These are phyloP conservation scores for Agrotis segetum DNA, from an alignment of 2,888 invertebrate species.

Conservation along the genomic window DNA sequence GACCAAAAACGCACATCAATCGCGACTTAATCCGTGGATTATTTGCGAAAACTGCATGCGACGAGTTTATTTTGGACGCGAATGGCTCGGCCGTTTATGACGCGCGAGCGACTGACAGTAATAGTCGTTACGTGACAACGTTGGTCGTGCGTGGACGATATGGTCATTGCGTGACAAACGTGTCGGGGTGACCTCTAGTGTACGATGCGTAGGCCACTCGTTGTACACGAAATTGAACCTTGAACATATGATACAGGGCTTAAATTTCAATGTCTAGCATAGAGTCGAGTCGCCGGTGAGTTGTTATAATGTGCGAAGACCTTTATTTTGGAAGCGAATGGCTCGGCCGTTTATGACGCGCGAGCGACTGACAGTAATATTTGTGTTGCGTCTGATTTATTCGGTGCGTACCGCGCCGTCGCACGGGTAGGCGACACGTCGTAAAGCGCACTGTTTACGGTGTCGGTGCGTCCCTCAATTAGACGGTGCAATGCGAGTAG, in stretches of 20 bases:
- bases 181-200: too few species aligned
- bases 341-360: constrained; percentile 80
- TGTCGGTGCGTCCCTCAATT: constrained; percentile 72
- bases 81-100: constrained; percentile 78
- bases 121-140: too few species aligned
- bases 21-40: constrained; percentile 82
- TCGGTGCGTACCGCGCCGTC: constrained; percentile 68
- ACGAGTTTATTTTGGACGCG: constrained; percentile 71
- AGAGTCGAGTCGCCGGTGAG: too few species aligned
- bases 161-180: too few species aligned
- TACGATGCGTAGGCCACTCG: too few species aligned
- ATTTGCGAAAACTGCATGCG: constrained; percentile 83
- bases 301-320: too few species aligned
- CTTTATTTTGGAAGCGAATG: constrained; percentile 68
- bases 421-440: constrained; percentile 69
- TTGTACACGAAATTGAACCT: too few species aligned
- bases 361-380: constrained; percentile 81
- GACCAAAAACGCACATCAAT: constrained; percentile 83
- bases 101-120: too few species aligned
- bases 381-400: constrained; percentile 86
- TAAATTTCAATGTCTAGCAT: too few species aligned
- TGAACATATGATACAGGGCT: too few species aligned
- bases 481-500: constrained; percentile 66
- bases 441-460: constrained; percentile 81
- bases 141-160: too few species aligned